Evolutionary conservation across 1,140 invertebrate genomes (phyloP).

Genomic region (Leguminivora glycinivorella): DNA sequence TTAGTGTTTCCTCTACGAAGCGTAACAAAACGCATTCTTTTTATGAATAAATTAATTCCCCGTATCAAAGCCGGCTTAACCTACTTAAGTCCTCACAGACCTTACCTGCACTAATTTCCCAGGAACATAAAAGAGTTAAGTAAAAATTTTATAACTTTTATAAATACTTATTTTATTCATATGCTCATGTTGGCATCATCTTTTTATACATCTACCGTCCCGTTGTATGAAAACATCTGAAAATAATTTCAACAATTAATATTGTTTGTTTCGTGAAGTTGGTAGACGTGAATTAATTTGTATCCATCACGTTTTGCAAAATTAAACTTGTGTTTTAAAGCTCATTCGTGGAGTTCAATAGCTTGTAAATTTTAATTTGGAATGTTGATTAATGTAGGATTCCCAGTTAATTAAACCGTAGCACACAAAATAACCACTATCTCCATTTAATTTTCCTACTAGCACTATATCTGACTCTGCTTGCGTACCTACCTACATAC

Average conservation of each 20-base stretch:
- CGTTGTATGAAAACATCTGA: constrained; percentile 30
- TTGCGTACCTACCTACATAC: too few species aligned
- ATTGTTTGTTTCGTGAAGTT: background rate
- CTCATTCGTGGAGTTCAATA: constrained; percentile 4
- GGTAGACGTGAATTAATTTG: constrained; percentile 2
- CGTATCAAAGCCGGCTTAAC: too few species aligned
- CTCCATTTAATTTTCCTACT: too few species aligned
- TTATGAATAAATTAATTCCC: too few species aligned
- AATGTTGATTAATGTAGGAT: background rate
- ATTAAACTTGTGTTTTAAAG: constrained; percentile 7
- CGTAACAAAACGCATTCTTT: too few species aligned
- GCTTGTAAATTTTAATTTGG: background rate
- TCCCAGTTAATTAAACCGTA: too few species aligned
- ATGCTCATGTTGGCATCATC: background rate
- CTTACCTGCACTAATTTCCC: too few species aligned
- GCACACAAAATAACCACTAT: too few species aligned
- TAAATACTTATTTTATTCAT: background rate
- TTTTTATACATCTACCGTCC: constrained; percentile 9
- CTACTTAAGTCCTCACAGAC: too few species aligned
- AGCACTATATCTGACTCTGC: too few species aligned
- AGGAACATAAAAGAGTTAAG: background rate
- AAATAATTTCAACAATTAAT: constrained; percentile 22
- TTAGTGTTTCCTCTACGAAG: too few species aligned
- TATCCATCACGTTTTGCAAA: background rate
- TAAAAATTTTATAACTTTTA: background rate